A percentile compares a stretch with the other conserved stretches of the same genome.
Evolutionary conservation across 2,113 vertebrate genomes (phyloP).

Genomic region (Mormyrus lacerda): DNA sequence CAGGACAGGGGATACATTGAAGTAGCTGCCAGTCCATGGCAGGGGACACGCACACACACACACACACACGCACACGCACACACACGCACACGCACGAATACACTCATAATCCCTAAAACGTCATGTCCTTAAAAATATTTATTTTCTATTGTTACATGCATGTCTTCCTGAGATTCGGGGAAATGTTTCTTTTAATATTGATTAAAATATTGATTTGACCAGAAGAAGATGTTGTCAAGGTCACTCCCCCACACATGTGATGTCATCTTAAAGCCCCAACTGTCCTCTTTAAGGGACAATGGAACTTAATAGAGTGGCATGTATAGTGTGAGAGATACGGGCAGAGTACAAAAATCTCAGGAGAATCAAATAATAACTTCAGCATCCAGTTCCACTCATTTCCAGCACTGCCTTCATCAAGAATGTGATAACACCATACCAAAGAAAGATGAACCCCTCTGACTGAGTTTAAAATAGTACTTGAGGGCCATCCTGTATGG

Average conservation of each 20-base stretch:
- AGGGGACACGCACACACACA: background rate
- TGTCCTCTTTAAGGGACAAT: too few relatives aligned
- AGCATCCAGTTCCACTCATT: background rate
- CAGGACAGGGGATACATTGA: background rate
- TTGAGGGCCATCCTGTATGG: too few relatives aligned
- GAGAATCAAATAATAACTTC: background rate
- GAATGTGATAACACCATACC: background rate
- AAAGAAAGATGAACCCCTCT: background rate
- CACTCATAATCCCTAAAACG: background rate
- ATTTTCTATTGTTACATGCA: background rate
- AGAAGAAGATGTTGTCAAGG: background rate
- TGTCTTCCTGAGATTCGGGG: background rate
- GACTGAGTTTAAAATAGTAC: background rate
- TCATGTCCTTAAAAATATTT: background rate
- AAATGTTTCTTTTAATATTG: background rate
- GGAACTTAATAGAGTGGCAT: too few relatives aligned
- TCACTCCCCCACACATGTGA: background rate
- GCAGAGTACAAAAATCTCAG: too few relatives aligned
- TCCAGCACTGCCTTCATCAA: background rate
- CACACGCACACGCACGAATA: background rate
- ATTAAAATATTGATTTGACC: background rate
- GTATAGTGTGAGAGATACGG: too few relatives aligned
- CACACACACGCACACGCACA: background rate
- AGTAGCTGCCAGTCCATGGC: background rate
- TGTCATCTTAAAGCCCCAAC: background rate